Conservation (phyloP, 2,113 vertebrate genomes). For the Ahaetulla prasina region DNA sequence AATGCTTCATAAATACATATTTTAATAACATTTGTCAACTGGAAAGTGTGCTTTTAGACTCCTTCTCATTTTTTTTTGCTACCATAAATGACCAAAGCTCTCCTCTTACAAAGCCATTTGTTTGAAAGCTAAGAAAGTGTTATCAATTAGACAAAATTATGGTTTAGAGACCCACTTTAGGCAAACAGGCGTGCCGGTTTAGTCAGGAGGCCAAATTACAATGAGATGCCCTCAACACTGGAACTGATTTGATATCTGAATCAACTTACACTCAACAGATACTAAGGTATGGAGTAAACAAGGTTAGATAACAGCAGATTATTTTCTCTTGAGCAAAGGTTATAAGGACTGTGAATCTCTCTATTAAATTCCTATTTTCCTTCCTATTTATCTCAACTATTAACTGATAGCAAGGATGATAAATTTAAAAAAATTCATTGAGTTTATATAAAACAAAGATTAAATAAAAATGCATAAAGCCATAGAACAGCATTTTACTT, state of each 20-base stretch:
- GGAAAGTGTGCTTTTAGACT: not conserved
- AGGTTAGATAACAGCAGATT: constrained; percentile 3
- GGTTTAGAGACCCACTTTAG: not conserved
- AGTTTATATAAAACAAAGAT: not conserved
- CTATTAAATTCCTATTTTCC: constrained; percentile 18
- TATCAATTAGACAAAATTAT: not conserved
- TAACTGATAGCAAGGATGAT: not conserved
- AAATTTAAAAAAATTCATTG: not conserved
- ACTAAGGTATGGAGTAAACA: too few relatives aligned
- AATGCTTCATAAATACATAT: not conserved
- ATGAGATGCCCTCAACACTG: not conserved
- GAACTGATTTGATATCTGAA: not conserved
- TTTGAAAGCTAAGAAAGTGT: not conserved
- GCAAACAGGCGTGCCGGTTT: not conserved
- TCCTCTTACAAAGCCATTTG: not conserved
- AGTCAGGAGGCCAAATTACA: not conserved
- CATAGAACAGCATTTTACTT: not conserved
- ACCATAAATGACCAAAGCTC: not conserved
- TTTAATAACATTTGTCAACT: not conserved
- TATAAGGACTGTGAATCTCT: not conserved
- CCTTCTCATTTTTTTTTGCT: not conserved
- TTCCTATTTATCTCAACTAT: not conserved
- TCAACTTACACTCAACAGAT: not conserved
- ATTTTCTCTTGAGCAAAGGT: constrained; percentile 20
- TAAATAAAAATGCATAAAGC: not conserved